Base-by-base conservation (phyloP, 2,888 invertebrate species). In the Merodon equestris region DNA sequence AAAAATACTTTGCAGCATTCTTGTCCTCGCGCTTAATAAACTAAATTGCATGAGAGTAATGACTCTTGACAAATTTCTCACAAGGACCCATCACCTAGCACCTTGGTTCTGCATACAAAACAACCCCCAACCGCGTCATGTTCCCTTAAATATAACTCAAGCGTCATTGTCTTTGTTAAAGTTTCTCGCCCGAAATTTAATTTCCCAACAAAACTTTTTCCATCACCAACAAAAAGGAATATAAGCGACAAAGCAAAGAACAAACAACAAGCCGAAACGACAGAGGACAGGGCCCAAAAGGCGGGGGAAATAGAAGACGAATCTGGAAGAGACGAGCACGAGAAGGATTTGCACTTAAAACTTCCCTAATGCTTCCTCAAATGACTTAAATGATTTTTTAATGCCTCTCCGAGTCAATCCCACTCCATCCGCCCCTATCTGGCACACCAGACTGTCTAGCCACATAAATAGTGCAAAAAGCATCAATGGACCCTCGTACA, bases 321-420 rank as follows among this genome's bases (percentile, higher is more conserved):
- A 40, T 13, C 0, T 10, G 18, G 10, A 3, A 9, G 27, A 27
- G 27, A 27, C 27, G 40, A 40, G 9, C 1, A 45, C 53, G 54
- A 40, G 27, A 27, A 40, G n/a, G 40, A 67, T 73, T 67, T 63
- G 67, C 77, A 73, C 61, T 77, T 67, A 73, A 77, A 77, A 77
- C 67, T 73, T 73, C 53, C 57, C 67, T 77, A 77, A 73, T 77
- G 51, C 61, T 38, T 12, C 44, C 15, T 34, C 77, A 45, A 77
- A 63, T 73, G 77, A 61, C 77, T 77, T 73, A 73, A 73, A 73
- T 73, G 77, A 63, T 77, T 73, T 68, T 77, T 73, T 73, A 73
- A 73, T 72, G 67, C 54, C 57, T 44, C 34, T 36, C 27, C 45
- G n/a, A 50, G 15, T 12, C 53, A 10, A 14, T 50, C 17, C n/a